phyloP scores from a whole-genome alignment of 1,140 invertebrate genomes.

The Apis dorsata region DNA sequence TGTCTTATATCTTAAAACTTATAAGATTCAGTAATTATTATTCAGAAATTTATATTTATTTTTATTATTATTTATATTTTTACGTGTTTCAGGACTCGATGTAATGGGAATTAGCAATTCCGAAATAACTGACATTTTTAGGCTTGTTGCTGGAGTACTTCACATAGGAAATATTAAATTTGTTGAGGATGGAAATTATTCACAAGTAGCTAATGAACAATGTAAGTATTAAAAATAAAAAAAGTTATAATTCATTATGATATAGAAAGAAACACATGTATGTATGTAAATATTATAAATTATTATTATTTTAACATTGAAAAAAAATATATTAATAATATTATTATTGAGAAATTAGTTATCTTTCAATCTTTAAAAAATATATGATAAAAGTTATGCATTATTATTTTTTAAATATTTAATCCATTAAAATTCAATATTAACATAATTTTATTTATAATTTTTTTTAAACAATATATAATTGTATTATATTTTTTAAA shows the following conservation, averaged over 20 bases:
- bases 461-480: no score
- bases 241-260: neutral
- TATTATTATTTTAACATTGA: neutral
- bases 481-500: no score
- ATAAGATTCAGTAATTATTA: neutral
- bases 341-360: neutral
- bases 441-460: no score
- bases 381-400: no score
- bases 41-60: neutral
- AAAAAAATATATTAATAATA: neutral
- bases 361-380: neutral
- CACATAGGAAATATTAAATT: conserved; percentile 88
- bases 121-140: conserved; percentile 83
- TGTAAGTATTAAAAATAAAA: conserved; percentile 79
- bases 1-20: neutral
- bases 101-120: conserved; percentile 84
- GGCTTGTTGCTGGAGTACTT: conserved; percentile 84
- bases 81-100: conserved; percentile 82
- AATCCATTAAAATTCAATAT: no score
- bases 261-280: neutral
- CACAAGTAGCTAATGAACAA: conserved; percentile 81
- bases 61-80: conserved; percentile 29
- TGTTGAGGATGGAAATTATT: conserved; percentile 84
- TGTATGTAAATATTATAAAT: no score
- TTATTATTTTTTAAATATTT: no score